Evolutionary conservation across 2,113 vertebrate species (phyloP).

Genomic region (Rousettus leschenaultii): DNA sequence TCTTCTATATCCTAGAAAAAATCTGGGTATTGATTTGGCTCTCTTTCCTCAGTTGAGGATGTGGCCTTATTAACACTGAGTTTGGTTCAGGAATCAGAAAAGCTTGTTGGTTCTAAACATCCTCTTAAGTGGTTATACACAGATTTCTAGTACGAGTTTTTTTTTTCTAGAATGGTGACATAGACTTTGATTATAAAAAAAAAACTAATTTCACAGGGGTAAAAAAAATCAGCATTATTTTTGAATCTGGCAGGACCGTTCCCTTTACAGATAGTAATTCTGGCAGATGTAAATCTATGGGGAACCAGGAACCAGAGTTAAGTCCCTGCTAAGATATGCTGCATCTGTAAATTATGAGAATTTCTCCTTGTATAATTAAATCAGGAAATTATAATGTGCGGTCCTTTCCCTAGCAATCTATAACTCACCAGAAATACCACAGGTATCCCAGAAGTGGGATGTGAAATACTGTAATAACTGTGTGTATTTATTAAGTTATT

Average conservation of each 20-base stretch:
- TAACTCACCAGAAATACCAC: background rate
- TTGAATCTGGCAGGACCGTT: background rate
- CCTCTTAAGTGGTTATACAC: background rate
- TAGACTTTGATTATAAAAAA: background rate
- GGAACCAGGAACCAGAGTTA: background rate
- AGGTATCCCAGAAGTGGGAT: background rate
- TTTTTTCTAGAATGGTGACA: background rate
- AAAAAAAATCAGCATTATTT: background rate
- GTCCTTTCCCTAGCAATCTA: background rate
- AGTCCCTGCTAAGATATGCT: background rate
- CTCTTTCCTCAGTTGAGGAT: background rate
- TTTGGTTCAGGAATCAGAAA: background rate
- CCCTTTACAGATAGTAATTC: background rate
- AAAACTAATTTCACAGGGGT: background rate
- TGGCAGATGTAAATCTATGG: background rate
- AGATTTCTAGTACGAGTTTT: background rate
- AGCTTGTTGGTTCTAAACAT: background rate
- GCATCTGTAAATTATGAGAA: background rate
- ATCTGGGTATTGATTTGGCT: background rate
- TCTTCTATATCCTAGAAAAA: background rate
- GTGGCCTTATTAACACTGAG: background rate
- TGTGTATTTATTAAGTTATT: background rate
- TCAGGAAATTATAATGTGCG: background rate
- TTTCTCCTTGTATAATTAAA: constrained; percentile 15
- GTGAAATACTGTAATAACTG: background rate